Conservation (phyloP, 30 jellyfish, hydroid and myxozoan species). For the Pelagia noctiluca region DNA sequence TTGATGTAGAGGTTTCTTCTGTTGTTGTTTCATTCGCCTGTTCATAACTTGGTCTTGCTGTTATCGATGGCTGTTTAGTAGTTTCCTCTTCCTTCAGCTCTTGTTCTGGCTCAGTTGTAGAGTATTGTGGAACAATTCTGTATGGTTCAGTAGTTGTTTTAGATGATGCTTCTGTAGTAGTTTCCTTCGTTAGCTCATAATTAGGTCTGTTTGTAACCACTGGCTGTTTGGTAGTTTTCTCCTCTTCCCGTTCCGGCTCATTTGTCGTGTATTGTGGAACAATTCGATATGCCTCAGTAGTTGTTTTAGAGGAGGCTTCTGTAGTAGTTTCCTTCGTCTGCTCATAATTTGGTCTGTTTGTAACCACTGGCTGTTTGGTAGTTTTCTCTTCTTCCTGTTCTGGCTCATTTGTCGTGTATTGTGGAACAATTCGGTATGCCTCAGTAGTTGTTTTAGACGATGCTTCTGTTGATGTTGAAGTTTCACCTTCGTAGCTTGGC, state of each 20-base stretch:
- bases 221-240: background rate
- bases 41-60: constrained; percentile 33
- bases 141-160: constrained; percentile 41
- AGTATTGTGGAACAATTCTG: background rate
- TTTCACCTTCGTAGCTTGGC: background rate
- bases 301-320: background rate
- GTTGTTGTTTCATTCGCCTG: constrained; percentile 8
- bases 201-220: constrained; percentile 10
- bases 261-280: background rate
- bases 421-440: background rate
- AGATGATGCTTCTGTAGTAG: background rate
- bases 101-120: background rate
- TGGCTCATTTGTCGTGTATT: constrained; percentile 22
- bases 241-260: background rate
- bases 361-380: background rate
- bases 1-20: constrained; percentile 17
- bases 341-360: too few relatives aligned
- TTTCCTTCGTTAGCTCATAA: background rate
- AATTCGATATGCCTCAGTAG: background rate
- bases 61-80: constrained; percentile 9
- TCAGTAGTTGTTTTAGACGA: constrained; percentile 21
- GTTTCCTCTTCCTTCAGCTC: background rate
- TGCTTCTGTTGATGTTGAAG: background rate
- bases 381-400: background rate
- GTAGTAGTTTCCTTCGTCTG: background rate